phyloP scores from a whole-genome alignment of 1,140 invertebrate species.

The Patella vulgata region DNA sequence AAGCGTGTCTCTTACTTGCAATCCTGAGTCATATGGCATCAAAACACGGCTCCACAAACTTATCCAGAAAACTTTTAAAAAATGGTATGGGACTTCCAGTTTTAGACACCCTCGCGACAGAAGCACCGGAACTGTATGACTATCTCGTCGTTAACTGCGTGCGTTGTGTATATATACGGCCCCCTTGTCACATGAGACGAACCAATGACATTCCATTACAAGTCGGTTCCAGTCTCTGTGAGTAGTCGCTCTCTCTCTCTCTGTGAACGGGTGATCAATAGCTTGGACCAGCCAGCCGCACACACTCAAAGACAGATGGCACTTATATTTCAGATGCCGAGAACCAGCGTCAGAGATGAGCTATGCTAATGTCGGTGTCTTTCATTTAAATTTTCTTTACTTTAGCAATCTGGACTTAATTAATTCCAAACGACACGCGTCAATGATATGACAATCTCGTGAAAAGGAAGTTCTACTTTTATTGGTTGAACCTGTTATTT shows the following conservation, averaged over 20 bases:
- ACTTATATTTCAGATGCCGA: constrained; percentile 26
- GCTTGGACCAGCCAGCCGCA: constrained; percentile 3
- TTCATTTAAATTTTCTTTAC: constrained; percentile 32
- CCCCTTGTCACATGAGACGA: constrained; percentile 7
- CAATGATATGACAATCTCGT: no score
- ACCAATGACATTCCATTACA: constrained; percentile 22
- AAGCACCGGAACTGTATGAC: no score
- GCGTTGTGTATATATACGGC: background rate
- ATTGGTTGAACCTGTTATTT: no score
- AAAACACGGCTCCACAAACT: no score
- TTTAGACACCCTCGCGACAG: no score
- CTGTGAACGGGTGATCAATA: constrained; percentile 27
- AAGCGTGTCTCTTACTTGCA: no score
- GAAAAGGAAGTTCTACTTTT: no score
- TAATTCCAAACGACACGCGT: constrained; percentile 18
- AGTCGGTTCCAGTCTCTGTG: constrained; percentile 2
- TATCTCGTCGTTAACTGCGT: no score
- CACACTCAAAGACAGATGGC: constrained; percentile 31
- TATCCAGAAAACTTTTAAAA: no score
- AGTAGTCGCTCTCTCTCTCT: background rate
- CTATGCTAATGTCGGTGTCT: constrained; percentile 11
- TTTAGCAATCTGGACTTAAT: constrained; percentile 21
- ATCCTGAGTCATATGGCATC: no score
- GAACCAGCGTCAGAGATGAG: background rate
- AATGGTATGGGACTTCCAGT: no score